These are phyloP conservation scores for Mythimna albipuncta DNA, from an alignment of 2,888 invertebrate genomes.

Conservation along the genomic window DNA sequence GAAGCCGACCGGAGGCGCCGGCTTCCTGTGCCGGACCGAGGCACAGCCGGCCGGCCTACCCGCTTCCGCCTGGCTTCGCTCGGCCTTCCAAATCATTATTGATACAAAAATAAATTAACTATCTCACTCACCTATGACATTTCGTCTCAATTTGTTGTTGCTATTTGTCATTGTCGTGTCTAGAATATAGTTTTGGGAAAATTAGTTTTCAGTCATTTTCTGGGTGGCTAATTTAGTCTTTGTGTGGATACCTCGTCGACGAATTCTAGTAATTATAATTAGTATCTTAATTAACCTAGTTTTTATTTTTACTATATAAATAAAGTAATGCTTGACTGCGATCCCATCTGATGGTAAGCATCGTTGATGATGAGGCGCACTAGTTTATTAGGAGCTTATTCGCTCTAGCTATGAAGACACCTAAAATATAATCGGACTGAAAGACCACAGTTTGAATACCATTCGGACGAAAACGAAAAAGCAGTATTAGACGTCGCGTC, in stretches of 20 bases:
- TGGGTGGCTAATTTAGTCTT: not conserved
- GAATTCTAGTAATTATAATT: not conserved
- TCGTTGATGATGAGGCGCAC: no score
- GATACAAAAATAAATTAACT: constrained; percentile 63
- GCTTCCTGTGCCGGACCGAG: constrained; percentile 66
- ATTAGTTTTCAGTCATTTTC: not conserved
- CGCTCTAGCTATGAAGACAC: no score
- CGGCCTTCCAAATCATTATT: constrained; percentile 61
- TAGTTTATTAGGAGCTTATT: no score
- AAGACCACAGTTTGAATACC: not conserved
- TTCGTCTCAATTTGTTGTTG: constrained; percentile 23
- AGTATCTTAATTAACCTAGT: no score
- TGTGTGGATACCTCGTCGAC: not conserved
- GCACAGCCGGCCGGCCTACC: constrained; percentile 60
- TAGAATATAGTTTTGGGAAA: not conserved
- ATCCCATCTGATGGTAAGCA: no score
- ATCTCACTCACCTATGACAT: constrained; percentile 51
- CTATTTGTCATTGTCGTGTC: not conserved
- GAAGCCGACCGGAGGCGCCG: constrained; percentile 53
- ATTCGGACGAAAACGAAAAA: not conserved
- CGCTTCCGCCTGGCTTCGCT: constrained; percentile 63
- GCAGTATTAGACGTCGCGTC: not conserved
- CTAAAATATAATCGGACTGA: no score
- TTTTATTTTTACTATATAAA: no score
- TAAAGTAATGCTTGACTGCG: no score